Conservation (phyloP, 2,888 invertebrate genomes). For the Agriotes lineatus region DNA sequence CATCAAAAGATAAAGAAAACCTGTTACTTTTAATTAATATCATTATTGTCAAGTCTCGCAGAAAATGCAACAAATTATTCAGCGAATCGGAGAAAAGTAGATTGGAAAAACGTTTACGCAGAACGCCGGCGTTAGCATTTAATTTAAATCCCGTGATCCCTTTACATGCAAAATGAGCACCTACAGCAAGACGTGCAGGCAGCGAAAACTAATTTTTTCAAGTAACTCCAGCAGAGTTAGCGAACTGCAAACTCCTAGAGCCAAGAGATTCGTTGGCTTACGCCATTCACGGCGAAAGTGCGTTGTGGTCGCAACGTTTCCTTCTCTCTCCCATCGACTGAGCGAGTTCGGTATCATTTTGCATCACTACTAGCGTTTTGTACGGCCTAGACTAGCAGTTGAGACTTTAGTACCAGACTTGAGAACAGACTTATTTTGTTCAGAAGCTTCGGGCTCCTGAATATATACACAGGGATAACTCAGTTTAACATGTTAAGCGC, state of each 20-base stretch:
- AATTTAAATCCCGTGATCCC: not conserved
- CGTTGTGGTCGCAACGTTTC: not conserved
- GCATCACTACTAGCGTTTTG: not conserved
- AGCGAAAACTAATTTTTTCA: constrained; percentile 23
- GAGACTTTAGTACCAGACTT: constrained; percentile 23
- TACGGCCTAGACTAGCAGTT: not conserved
- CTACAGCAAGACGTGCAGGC: constrained; percentile 9
- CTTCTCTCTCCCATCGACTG: not conserved
- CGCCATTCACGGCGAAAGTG: constrained; percentile 20
- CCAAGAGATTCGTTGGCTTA: constrained; percentile 32
- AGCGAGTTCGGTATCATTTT: not conserved
- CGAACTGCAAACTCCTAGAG: constrained; percentile 34
- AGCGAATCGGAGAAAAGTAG: too few relatives aligned
- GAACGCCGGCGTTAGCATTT: not conserved
- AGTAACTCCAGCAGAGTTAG: constrained; percentile 23
- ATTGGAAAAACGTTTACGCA: too few relatives aligned
- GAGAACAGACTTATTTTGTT: constrained; percentile 24
- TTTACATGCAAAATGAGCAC: constrained; percentile 4
- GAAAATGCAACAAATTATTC: too few relatives aligned
- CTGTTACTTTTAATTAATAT: too few relatives aligned
- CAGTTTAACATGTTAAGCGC: not conserved
- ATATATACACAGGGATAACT: not conserved
- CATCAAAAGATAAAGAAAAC: too few relatives aligned
- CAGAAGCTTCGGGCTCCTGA: constrained; percentile 17
- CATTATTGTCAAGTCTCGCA: too few relatives aligned